A percentile compares a stretch with the other conserved stretches of the same genome.
phyloP scores from a whole-genome alignment of 2,888 invertebrate genomes.

The Alentia gelatinosa region DNA sequence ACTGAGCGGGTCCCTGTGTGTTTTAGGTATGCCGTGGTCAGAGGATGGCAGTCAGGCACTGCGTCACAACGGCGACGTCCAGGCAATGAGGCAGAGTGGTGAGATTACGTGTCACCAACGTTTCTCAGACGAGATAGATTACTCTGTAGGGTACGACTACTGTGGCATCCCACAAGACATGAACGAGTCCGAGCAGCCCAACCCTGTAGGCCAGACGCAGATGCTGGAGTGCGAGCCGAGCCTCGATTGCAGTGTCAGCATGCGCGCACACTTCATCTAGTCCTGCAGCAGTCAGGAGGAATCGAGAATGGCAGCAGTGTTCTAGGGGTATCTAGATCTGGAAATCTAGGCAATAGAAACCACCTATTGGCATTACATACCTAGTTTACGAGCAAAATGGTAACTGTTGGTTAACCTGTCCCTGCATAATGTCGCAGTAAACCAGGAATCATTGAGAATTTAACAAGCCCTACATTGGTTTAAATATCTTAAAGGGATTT shows the following conservation, averaged over 20 bases:
- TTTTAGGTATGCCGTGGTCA: constrained; percentile 37
- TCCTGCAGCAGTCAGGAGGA: too few relatives aligned
- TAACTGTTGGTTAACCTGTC: too few relatives aligned
- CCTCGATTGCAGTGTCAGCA: background rate
- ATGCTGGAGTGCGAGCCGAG: background rate
- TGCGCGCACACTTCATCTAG: constrained; percentile 24
- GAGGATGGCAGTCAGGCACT: background rate
- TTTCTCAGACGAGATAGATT: constrained; percentile 1
- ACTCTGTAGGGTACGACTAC: constrained; percentile 32
- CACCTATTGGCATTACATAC: too few relatives aligned
- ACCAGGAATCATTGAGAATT: too few relatives aligned
- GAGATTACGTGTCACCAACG: background rate
- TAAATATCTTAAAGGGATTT: too few relatives aligned
- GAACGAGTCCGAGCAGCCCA: background rate
- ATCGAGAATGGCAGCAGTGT: too few relatives aligned
- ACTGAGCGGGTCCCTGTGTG: constrained; percentile 28
- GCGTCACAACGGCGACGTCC: background rate
- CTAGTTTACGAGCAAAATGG: too few relatives aligned
- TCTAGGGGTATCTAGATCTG: too few relatives aligned
- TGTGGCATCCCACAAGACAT: background rate
- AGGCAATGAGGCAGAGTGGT: background rate
- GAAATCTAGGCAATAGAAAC: too few relatives aligned
- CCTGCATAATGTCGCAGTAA: too few relatives aligned
- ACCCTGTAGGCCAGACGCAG: background rate
- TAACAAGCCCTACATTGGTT: too few relatives aligned